Conservation (phyloP, 2,113 vertebrate species). For the Myotis yumanensis region DNA sequence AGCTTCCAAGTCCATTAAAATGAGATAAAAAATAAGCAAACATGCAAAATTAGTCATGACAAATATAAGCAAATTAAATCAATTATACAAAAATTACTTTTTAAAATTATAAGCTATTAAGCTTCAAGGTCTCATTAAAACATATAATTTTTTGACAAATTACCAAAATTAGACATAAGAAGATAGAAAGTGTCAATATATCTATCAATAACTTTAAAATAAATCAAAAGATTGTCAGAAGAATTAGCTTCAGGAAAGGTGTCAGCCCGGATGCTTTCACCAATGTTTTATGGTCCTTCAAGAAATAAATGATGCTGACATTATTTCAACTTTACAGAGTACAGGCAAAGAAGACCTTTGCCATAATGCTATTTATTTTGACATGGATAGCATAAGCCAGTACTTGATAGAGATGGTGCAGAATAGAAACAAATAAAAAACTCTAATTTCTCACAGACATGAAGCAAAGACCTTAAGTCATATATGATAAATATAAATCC, state of each 20-base stretch:
- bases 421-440: background rate
- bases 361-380: slow-evolving; percentile 47
- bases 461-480: slow-evolving; percentile 59
- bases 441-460: slow-evolving; percentile 19
- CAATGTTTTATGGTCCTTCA: background rate
- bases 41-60: background rate
- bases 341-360: background rate
- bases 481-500: slow-evolving; percentile 48
- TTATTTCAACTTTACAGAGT: background rate
- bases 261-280: background rate
- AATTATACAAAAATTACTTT: slow-evolving; percentile 33
- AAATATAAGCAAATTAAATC: slow-evolving; percentile 19
- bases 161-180: background rate
- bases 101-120: slow-evolving; percentile 35
- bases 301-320: background rate
- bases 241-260: background rate
- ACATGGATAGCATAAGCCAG: background rate
- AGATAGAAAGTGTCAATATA: background rate
- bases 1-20: background rate
- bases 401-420: slow-evolving; percentile 6
- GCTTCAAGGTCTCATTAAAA: slow-evolving; percentile 7
- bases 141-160: background rate
- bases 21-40: slow-evolving; percentile 13
- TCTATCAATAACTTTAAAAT: background rate
- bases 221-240: slow-evolving; percentile 36